Conservation (phyloP, 2,888 invertebrate species). For the Lamellibrachia columna region DNA sequence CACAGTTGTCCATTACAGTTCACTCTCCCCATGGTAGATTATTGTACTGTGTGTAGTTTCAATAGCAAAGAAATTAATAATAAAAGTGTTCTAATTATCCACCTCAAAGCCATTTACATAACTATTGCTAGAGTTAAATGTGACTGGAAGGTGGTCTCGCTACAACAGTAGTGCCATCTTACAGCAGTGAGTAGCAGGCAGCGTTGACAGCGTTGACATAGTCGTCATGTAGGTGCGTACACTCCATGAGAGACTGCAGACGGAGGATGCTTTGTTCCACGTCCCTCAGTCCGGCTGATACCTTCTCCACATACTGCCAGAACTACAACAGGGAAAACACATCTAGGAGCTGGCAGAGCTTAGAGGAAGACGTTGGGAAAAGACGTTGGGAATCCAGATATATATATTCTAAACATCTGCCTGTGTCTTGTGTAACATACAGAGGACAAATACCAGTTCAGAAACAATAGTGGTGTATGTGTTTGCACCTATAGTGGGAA, state of each 20-base stretch:
- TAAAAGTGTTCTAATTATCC: no score
- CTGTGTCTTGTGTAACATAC: no score
- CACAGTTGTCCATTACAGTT: no score
- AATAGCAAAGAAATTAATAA: no score
- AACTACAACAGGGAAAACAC: neutral
- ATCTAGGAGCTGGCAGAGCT: neutral
- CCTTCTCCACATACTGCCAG: neutral
- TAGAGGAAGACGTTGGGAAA: neutral
- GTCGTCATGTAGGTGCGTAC: constrained; percentile 41
- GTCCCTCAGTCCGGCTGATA: neutral
- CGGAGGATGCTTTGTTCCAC: constrained; percentile 18
- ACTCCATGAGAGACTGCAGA: constrained; percentile 40
- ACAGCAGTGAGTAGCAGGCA: constrained; percentile 58
- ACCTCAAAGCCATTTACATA: no score
- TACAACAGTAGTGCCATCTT: neutral
- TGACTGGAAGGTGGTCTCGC: neutral
- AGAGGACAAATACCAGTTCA: no score
- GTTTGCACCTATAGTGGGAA: no score
- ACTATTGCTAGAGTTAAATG: neutral
- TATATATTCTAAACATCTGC: no score
- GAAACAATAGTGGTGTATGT: no score
- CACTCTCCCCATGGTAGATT: no score
- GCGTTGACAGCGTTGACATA: constrained; percentile 68
- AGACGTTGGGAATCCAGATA: no score
- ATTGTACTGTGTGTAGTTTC: no score